A percentile compares a stretch with the other conserved stretches of the same genome.
These are phyloP conservation scores for Lateolabrax maculatus DNA, from an alignment of 2,797 vertebrate species.

Conservation along the genomic window DNA sequence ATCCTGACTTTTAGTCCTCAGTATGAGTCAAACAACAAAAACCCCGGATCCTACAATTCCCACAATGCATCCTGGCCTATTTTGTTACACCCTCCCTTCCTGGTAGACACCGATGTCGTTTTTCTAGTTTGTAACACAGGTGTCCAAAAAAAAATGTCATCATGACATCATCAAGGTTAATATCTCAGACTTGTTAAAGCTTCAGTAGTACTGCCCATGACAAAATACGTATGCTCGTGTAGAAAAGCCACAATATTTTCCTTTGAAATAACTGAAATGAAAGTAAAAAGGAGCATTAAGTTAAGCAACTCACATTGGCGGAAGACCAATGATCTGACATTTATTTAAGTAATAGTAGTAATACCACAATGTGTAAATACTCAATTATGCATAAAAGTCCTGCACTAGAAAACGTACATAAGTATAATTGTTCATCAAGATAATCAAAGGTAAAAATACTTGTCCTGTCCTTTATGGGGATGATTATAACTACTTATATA, in stretches of 20 bases:
- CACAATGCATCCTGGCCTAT: background rate
- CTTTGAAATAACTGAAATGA: background rate
- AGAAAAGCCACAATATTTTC: background rate
- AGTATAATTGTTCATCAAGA: background rate
- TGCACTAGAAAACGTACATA: background rate
- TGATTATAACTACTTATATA: background rate
- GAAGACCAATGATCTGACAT: background rate
- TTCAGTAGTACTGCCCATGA: background rate
- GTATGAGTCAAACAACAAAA: background rate
- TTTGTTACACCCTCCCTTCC: background rate
- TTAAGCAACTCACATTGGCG: background rate
- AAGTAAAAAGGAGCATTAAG: background rate
- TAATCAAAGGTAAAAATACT: background rate
- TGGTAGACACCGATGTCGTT: background rate
- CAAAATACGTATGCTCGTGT: no score
- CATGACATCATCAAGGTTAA: background rate
- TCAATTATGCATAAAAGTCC: background rate
- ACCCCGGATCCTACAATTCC: background rate
- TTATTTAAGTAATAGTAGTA: background rate
- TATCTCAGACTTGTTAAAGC: background rate
- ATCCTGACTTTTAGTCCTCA: background rate
- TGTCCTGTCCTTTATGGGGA: background rate
- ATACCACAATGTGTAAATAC: background rate
- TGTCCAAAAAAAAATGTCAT: background rate
- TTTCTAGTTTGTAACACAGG: background rate